Base-by-base conservation (phyloP, 2,797 vertebrate species). In the Cuniculus paca region DNA sequence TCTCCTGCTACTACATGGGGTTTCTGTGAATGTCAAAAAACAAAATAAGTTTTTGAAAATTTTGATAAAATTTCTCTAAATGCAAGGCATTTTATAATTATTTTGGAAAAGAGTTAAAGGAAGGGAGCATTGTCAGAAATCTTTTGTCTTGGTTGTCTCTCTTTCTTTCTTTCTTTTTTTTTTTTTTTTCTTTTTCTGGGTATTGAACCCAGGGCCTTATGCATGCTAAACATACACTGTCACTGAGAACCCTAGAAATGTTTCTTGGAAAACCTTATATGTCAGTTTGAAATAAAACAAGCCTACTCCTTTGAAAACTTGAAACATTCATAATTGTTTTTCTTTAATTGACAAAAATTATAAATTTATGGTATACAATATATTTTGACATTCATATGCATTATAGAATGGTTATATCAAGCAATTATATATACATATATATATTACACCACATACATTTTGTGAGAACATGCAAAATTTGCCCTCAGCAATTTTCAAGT, bases 251-350 rank as follows among this genome's bases (percentile, higher is more conserved):
- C 56, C 10, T 24, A 61, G 4, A 79, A 42, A 36, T 56, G 12
- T 34, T 86, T 93, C 77, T 89, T 84, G 54, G 88, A 85, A 56
- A 84, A 90, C 80, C 74, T 22, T 42, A 11, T 72, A 80, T 1
- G 48, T 72, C 26, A 8, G 7, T 84, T 96, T 88, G 39, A 93
- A 86, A 75, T 36, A 84, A 82, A 56, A 20, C 34, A 88, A 96
- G 6, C 34, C 90, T 45, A 88, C 12, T 13, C 24, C 31, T 92
- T 96, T 81, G 39, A 93, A 94, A 91, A 48, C 50, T 68, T 45
- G 52, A 60, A 36, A 20, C 17, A 52, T 63, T 26, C 19, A 45
- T 63, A 85, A 60, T 52, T 63, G 24, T 28, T 95, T 61, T 83
- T 56, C 14, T 52, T 48, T 45, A 45, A 63, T 22, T 77, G 61